phyloP scores from a whole-genome alignment of 2,888 invertebrate species.

The Polia nebulosa region DNA sequence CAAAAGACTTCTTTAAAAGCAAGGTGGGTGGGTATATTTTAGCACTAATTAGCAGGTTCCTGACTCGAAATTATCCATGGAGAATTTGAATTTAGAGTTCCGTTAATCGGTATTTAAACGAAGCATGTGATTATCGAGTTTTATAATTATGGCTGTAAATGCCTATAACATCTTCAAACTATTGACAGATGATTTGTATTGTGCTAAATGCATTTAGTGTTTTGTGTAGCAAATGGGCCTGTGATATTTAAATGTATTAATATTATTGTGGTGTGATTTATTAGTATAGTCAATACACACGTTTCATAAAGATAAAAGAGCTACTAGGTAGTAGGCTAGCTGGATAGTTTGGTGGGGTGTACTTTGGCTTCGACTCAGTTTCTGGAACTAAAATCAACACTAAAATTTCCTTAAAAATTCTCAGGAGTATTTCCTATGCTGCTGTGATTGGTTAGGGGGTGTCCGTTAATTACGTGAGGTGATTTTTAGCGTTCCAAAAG shows the following conservation, averaged over 20 bases:
- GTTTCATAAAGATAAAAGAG: constrained; percentile 4
- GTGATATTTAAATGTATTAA: not conserved
- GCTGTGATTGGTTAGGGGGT: not conserved
- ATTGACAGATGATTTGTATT: not conserved
- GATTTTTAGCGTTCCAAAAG: too few relatives aligned
- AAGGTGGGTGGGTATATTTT: too few relatives aligned
- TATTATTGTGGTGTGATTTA: constrained; percentile 3
- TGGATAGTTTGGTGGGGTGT: constrained; percentile 9
- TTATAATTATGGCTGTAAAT: not conserved
- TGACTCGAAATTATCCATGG: not conserved
- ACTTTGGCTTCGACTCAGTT: not conserved
- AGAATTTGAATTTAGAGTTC: not conserved
- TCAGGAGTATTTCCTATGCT: not conserved
- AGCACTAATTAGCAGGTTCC: too few relatives aligned
- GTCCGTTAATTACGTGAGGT: too few relatives aligned
- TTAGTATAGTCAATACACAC: not conserved
- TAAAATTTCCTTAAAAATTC: not conserved
- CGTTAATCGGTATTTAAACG: not conserved
- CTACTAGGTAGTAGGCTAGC: not conserved
- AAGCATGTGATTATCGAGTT: too few relatives aligned
- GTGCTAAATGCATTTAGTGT: not conserved
- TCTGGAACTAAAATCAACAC: not conserved
- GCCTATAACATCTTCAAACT: not conserved
- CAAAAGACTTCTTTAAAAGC: too few relatives aligned
- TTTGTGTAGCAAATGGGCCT: not conserved